phyloP scores from a whole-genome alignment of 2,888 invertebrate genomes.

The Zelleria hepariella region DNA sequence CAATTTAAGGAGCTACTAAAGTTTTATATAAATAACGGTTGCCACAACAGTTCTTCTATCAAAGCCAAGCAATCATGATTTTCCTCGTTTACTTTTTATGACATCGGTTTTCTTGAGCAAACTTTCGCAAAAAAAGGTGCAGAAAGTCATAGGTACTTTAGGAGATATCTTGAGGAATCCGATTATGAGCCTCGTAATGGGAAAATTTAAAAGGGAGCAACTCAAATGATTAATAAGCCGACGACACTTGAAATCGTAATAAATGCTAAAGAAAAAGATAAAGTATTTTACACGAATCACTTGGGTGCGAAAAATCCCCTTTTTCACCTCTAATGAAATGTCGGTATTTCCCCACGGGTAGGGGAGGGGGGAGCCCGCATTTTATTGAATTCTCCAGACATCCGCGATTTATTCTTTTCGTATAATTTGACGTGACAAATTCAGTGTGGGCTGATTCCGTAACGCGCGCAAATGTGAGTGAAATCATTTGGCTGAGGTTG shows the following conservation, averaged over 20 bases:
- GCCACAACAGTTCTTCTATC: neutral
- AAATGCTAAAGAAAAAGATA: constrained; percentile 1
- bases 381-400: constrained; percentile 27
- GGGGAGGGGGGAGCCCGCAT: constrained; percentile 4
- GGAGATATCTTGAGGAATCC: neutral
- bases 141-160: too few relatives aligned
- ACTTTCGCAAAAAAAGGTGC: neutral
- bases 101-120: neutral
- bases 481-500: neutral
- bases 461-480: constrained; percentile 1
- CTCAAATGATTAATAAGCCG: neutral
- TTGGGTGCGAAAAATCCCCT: constrained; percentile 1
- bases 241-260: neutral
- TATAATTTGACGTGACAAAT: constrained; percentile 56
- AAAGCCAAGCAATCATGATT: neutral
- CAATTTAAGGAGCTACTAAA: too few relatives aligned
- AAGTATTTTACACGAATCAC: constrained; percentile 4
- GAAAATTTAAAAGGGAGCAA: neutral
- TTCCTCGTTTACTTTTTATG: neutral
- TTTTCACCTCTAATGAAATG: constrained; percentile 7
- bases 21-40: too few relatives aligned
- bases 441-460: constrained; percentile 9
- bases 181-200: neutral
- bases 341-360: neutral
- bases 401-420: constrained; percentile 46